Percentiles rank a stretch among this genome's conserved stretches.
Evolutionary conservation across 2,113 vertebrate species (phyloP).

Genomic region (Phainopepla nitens): DNA sequence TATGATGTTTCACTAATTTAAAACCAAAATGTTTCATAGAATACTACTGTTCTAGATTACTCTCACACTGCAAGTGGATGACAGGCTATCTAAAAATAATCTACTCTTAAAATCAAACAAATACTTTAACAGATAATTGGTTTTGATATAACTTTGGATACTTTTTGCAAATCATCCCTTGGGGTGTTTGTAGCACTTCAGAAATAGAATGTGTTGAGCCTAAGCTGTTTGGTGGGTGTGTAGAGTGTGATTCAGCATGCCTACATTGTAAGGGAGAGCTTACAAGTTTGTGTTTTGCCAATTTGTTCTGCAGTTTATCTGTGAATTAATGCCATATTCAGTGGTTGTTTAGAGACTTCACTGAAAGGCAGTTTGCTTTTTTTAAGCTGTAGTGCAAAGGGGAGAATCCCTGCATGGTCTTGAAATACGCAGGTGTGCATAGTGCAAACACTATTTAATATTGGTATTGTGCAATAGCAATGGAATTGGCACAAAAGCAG

Average conservation of each 20-base stretch:
- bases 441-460: background rate
- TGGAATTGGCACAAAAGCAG: background rate
- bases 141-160: background rate
- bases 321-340: background rate
- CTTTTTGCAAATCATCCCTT: background rate
- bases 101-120: background rate
- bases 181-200: background rate
- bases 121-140: background rate
- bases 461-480: background rate
- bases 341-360: background rate
- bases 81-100: background rate
- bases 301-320: background rate
- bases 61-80: background rate
- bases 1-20: background rate
- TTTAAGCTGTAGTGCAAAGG: background rate
- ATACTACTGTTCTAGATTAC: background rate
- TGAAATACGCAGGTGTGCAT: background rate
- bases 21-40: background rate
- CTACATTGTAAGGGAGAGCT: background rate
- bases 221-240: background rate
- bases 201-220: background rate
- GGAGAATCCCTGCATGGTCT: accelerated
- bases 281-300: background rate
- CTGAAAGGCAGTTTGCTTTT: background rate
- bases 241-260: background rate